A percentile compares a stretch with the other conserved stretches of the same genome.
Conservation (phyloP, 2,113 vertebrate genomes). For the Pontoporia blainvillei region DNA sequence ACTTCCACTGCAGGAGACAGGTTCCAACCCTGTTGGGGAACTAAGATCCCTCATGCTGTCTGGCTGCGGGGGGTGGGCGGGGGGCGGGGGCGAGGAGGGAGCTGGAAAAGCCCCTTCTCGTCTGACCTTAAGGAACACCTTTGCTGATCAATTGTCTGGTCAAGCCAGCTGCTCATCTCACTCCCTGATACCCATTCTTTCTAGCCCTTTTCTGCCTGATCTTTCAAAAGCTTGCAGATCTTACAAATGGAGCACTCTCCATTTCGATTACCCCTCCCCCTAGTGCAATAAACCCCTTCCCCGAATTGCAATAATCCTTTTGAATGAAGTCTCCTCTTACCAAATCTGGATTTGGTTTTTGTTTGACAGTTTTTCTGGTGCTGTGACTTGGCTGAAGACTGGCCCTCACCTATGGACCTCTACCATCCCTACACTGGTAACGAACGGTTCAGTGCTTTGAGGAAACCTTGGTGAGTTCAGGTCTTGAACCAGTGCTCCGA, state of each 20-base stretch:
- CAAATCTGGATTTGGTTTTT: background rate
- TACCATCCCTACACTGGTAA: background rate
- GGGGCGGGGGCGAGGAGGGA: too few relatives aligned
- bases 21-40: background rate
- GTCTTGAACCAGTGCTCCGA: background rate
- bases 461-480: background rate
- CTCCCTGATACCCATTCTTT: background rate
- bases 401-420: background rate
- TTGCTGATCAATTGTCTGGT: background rate
- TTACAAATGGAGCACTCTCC: background rate
- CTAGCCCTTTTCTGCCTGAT: background rate
- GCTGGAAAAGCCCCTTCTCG: background rate
- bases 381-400: background rate
- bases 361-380: background rate
- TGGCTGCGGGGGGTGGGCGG: rapidly evolving
- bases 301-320: background rate
- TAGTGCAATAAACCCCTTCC: background rate
- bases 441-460: background rate
- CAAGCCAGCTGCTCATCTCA: background rate
- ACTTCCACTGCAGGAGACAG: background rate
- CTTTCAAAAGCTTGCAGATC: background rate
- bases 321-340: background rate
- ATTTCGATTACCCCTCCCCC: background rate
- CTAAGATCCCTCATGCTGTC: background rate
- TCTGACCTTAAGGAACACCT: background rate